Evolutionary conservation across 1,140 invertebrate genomes (phyloP).

Genomic region (Bombus waltoni): DNA sequence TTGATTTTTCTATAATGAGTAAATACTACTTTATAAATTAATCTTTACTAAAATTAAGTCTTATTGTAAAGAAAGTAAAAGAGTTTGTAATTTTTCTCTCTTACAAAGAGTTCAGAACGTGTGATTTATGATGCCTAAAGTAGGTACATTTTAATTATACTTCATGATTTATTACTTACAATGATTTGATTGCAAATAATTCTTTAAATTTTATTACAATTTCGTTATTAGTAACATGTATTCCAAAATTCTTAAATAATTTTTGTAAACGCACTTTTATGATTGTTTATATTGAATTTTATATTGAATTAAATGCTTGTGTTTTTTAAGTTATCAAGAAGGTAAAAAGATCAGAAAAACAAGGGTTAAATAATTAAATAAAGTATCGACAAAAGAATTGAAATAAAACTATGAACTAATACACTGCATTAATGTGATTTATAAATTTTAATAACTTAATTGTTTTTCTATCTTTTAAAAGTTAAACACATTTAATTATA

Average conservation of each 20-base stretch:
- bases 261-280: not conserved
- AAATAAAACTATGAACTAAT: not conserved
- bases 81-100: not conserved
- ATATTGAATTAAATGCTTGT: not conserved
- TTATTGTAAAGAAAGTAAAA: not conserved
- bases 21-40: not conserved
- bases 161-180: not conserved
- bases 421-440: not conserved
- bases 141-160: constrained; percentile 1
- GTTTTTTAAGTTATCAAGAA: not conserved
- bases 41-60: not conserved
- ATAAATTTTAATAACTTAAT: constrained; percentile 15
- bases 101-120: not conserved
- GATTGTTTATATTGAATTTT: not conserved
- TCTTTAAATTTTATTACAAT: not conserved
- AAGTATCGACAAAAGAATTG: not conserved
- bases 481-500: not conserved
- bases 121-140: not conserved
- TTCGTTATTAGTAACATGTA: not conserved
- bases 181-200: not conserved
- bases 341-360: not conserved
- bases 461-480: not conserved
- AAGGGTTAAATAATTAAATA: not conserved
- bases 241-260: not conserved
- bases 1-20: not conserved